Base-by-base conservation (phyloP, 2,888 invertebrate species). In the Hoplodrina blanda region DNA sequence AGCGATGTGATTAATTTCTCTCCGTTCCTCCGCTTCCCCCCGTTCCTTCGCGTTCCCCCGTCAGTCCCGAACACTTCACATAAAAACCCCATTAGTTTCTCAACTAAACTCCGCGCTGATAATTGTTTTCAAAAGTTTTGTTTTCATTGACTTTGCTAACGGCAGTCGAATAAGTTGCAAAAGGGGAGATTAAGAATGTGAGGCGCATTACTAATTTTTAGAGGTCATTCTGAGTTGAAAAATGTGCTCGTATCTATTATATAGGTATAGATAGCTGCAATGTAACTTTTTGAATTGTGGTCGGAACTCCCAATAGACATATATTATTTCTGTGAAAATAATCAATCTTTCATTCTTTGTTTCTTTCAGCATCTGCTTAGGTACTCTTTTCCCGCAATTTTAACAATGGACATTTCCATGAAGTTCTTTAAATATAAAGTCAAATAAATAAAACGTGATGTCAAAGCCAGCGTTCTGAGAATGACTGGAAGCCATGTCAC, bases 1-100 rank as follows among this genome's bases (percentile, higher is more conserved):
- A 82, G 80, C 82, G 67, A 75, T 73, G 80, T 80, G 73, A 87
- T 85, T 85, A 76, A 76, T 76, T 50, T 60, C 33, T 59, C 37
- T 50, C 50, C 37, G 19, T 52, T 50, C 33, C 66, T 54, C 20
- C 41, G 2, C 8, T 53, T 15, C 1, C 25, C 46, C 4, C 30
- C 44, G 25, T 62, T 59, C 56, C 60, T 53, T 30, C 56, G 46
- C 46, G 19, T 56, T 49, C 46, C 46, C 8, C 63, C 20, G 10
- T 10, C 10, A 10, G 10, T 5, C 46, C 49, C 44, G 19, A 46
- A 59, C 53, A 54, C 59, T 81, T 56, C 59, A 59, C 44, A 68
- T 62, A 72, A 68, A n/a, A 77, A 19, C 30, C 63, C 62, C 54
- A 70, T 74, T 82, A 68, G 62, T 81, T 73, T 52, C 56, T 53